phyloP scores from a whole-genome alignment of 2,888 invertebrate species.

The Philonicus albiceps region DNA sequence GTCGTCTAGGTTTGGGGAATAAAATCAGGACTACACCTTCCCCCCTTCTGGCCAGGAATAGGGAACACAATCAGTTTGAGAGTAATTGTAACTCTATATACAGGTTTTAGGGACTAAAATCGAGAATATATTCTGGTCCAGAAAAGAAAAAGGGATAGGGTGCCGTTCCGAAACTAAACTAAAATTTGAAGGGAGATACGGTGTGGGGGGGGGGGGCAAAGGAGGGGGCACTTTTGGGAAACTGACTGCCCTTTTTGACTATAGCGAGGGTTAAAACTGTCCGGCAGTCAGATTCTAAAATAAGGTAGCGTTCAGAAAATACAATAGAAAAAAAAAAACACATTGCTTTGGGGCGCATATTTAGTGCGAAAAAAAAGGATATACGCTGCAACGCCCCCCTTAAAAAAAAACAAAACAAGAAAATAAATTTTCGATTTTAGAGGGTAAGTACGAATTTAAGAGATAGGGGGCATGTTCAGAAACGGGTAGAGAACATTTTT shows the following conservation, averaged over 20 bases:
- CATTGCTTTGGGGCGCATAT: constrained; percentile 11
- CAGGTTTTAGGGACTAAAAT: neutral
- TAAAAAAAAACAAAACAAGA: neutral
- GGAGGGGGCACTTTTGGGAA: too few species aligned
- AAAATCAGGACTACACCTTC: neutral
- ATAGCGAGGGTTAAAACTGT: neutral
- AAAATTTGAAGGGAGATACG: too few species aligned
- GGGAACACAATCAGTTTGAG: neutral
- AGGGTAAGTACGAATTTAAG: neutral
- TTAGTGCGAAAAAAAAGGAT: neutral
- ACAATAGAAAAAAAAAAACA: neutral
- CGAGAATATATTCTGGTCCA: neutral
- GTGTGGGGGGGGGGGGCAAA: neutral
- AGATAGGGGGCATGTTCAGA: neutral
- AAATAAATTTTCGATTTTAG: neutral
- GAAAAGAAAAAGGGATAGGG: neutral
- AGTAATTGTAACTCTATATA: too few species aligned
- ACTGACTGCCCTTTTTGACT: neutral
- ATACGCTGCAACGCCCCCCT: neutral
- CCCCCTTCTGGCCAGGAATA: neutral
- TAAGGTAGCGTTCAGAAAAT: neutral
- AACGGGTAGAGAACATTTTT: too few species aligned
- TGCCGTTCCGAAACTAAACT: neutral
- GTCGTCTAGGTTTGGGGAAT: neutral
- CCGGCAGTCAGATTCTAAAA: neutral